These are phyloP conservation scores for Phoenicopterus ruber DNA, from an alignment of 2,113 vertebrate species.

Conservation along the genomic window DNA sequence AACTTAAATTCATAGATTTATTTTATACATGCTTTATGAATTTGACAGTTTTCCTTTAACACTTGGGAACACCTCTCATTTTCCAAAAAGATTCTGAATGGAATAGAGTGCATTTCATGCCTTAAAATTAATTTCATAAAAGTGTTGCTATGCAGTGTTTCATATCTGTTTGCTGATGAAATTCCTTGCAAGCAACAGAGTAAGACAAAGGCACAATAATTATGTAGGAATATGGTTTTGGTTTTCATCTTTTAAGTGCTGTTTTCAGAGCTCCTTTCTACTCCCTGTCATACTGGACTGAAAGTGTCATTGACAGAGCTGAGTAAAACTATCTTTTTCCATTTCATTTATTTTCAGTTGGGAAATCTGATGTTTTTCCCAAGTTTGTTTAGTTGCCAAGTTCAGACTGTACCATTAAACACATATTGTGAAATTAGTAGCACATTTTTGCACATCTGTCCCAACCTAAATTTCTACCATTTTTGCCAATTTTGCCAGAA, in stretches of 20 bases:
- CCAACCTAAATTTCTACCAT: background rate
- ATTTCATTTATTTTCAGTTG: background rate
- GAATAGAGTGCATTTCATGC: background rate
- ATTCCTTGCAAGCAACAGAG: background rate
- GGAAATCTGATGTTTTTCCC: background rate
- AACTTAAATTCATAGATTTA: background rate
- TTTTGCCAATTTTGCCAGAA: background rate
- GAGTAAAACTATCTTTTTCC: background rate
- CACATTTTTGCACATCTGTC: background rate
- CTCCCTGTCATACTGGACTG: background rate
- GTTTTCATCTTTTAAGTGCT: background rate
- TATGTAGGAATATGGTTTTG: background rate
- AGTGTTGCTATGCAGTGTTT: background rate
- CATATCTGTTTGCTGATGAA: background rate
- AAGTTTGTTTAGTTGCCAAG: background rate
- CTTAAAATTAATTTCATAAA: background rate
- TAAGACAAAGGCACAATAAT: background rate
- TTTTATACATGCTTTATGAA: background rate
- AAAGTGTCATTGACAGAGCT: background rate
- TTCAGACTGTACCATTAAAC: background rate
- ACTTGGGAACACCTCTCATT: background rate
- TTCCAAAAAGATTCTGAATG: background rate
- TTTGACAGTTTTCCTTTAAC: background rate
- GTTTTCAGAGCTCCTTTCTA: background rate
- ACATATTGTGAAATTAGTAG: background rate